A percentile compares a stretch with the other conserved stretches of the same genome.
These are phyloP conservation scores for Ianthella basta DNA, from an alignment of 37 sponge, comb jelly and placozoan species.

Conservation along the genomic window DNA sequence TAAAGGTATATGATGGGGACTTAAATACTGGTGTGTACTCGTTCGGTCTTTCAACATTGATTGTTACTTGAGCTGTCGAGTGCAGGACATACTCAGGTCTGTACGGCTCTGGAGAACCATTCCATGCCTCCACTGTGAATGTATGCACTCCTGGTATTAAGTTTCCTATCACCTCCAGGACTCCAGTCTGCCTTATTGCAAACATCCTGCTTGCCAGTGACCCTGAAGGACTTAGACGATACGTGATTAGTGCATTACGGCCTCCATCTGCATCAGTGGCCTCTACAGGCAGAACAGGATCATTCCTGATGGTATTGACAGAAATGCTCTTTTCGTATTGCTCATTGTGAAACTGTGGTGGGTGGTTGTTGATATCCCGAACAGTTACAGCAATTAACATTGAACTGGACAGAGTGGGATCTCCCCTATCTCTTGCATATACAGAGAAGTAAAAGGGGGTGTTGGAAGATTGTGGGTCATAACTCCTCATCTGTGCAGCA, in stretches of 20 bases:
- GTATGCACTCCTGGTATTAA: slow-evolving; percentile 33
- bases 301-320: background rate
- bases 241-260: background rate
- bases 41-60: slow-evolving; percentile 64
- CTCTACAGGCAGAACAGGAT: background rate
- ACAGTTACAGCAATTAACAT: background rate
- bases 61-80: slow-evolving; percentile 32
- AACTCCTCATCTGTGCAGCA: background rate
- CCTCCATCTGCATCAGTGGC: slow-evolving; percentile 39
- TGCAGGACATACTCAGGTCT: background rate
- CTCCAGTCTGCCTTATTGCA: slow-evolving; percentile 9
- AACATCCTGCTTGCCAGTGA: slow-evolving; percentile 14
- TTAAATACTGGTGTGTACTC: slow-evolving; percentile 64
- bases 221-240: background rate
- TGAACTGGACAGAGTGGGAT: background rate
- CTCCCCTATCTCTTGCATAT: slow-evolving; percentile 14
- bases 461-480: background rate
- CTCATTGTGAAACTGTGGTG: background rate
- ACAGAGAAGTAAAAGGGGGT: background rate
- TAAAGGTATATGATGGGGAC: background rate
- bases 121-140: slow-evolving; percentile 25
- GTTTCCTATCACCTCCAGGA: background rate
- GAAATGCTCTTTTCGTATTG: background rate
- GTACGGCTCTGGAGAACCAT: slow-evolving; percentile 8
- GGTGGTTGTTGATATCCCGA: slow-evolving; percentile 17